Percentiles rank a stretch among this genome's conserved stretches.
Conservation (phyloP, 2,888 invertebrate genomes). For the Apamea monoglypha region DNA sequence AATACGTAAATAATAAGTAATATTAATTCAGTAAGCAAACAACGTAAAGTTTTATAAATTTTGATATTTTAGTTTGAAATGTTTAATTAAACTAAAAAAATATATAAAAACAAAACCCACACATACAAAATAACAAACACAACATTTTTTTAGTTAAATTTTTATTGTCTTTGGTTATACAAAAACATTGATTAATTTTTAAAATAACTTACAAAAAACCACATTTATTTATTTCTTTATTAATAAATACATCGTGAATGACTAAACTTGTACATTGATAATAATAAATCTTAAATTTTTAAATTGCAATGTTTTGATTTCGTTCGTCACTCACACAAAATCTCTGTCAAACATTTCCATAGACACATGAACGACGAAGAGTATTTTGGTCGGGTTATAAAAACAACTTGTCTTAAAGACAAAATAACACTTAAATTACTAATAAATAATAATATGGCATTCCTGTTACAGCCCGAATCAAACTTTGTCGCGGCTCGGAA, state of each 20-base stretch:
- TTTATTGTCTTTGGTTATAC: constrained; percentile 91
- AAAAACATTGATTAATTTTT: constrained; percentile 90
- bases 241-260: constrained; percentile 85
- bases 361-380: constrained; percentile 45
- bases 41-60: background rate
- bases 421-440: constrained; percentile 60
- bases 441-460: constrained; percentile 43
- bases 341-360: constrained; percentile 35
- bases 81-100: constrained; percentile 21
- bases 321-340: constrained; percentile 53
- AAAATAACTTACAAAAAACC: constrained; percentile 90
- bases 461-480: constrained; percentile 3
- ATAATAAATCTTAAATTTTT: constrained; percentile 76
- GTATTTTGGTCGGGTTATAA: constrained; percentile 67
- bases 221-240: constrained; percentile 82
- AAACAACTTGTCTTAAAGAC: constrained; percentile 60
- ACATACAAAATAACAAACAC: constrained; percentile 73
- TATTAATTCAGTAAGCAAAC: background rate
- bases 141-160: constrained; percentile 86
- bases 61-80: constrained; percentile 12
- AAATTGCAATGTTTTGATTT: constrained; percentile 66
- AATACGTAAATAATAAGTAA: background rate
- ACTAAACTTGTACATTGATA: constrained; percentile 89
- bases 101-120: constrained; percentile 31
- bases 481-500: background rate